phyloP scores from a whole-genome alignment of 2,888 invertebrate genomes.

The Agriopis leucophaearia region DNA sequence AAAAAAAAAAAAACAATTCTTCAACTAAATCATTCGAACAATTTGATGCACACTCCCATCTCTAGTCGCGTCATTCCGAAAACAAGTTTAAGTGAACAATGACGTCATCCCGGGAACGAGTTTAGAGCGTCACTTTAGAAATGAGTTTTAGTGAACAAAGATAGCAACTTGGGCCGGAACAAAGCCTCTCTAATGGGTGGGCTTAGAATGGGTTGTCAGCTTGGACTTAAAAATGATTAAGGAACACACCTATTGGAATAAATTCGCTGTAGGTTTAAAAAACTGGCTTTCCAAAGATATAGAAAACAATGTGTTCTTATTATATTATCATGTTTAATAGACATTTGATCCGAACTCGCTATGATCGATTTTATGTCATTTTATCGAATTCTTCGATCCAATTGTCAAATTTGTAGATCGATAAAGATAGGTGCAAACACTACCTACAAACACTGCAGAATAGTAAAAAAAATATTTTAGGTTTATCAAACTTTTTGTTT shows the following conservation, averaged over 20 bases:
- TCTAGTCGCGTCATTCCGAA: slow-evolving; percentile 12
- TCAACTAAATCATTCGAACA: slow-evolving; percentile 3
- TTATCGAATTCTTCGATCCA: too few relatives aligned
- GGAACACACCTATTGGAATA: not conserved
- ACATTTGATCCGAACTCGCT: too few relatives aligned
- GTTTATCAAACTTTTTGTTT: too few relatives aligned
- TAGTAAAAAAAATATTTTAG: too few relatives aligned
- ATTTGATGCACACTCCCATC: not conserved
- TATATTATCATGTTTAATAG: too few relatives aligned
- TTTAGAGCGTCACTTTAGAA: slow-evolving; percentile 31
- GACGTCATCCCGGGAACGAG: slow-evolving; percentile 27
- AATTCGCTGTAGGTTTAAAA: not conserved
- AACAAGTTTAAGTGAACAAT: slow-evolving; percentile 29
- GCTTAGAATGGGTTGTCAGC: slow-evolving; percentile 22
- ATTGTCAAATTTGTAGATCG: too few relatives aligned
- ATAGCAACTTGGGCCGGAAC: slow-evolving; percentile 23
- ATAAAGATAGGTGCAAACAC: too few relatives aligned
- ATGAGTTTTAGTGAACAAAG: slow-evolving; percentile 33
- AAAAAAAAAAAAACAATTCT: too few relatives aligned
- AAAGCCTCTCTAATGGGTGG: slow-evolving; percentile 34
- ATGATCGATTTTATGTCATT: too few relatives aligned
- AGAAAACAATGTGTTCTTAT: too few relatives aligned
- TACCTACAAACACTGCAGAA: too few relatives aligned
- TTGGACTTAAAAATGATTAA: slow-evolving; percentile 20
- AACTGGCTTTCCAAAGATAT: not conserved